Conservation (phyloP, 2,113 vertebrate species). For the Ochotona princeps region DNA sequence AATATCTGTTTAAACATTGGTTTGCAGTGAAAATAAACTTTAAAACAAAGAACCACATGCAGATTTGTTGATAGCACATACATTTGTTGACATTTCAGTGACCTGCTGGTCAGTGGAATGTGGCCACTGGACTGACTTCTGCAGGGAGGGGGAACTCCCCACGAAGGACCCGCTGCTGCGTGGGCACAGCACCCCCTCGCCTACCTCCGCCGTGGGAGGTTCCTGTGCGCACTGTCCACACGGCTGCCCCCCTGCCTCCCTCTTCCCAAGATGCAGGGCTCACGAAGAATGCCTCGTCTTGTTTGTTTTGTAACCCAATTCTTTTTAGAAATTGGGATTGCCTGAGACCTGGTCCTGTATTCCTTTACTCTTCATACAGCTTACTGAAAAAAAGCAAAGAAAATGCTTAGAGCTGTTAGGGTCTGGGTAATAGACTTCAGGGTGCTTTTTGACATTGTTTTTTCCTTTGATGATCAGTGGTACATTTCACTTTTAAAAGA, state of each 20-base stretch:
- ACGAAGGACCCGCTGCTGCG: too few relatives aligned
- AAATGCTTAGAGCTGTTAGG: slow-evolving; percentile 17
- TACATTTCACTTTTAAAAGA: slow-evolving; percentile 56
- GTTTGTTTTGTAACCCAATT: neutral
- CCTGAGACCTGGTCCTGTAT: neutral
- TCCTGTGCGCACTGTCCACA: neutral
- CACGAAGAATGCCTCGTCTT: neutral
- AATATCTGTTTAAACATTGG: slow-evolving; percentile 74
- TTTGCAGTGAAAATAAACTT: slow-evolving; percentile 71
- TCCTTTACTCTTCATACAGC: neutral
- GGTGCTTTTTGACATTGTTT: slow-evolving; percentile 17
- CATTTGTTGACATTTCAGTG: slow-evolving; percentile 60
- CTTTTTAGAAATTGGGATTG: slow-evolving; percentile 1
- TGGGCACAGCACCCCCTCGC: neutral
- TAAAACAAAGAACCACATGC: slow-evolving; percentile 59
- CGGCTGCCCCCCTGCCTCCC: neutral
- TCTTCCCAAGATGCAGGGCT: neutral
- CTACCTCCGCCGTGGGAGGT: neutral
- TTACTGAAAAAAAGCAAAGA: slow-evolving; percentile 31
- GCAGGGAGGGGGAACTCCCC: too few relatives aligned
- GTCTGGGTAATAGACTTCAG: neutral
- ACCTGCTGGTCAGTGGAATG: slow-evolving; percentile 63
- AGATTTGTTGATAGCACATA: slow-evolving; percentile 56
- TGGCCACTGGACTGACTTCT: neutral
- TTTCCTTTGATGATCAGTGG: neutral